These are phyloP conservation scores for Macrosoma leucophasiata DNA, from an alignment of 2,888 invertebrate species.

Conservation along the genomic window DNA sequence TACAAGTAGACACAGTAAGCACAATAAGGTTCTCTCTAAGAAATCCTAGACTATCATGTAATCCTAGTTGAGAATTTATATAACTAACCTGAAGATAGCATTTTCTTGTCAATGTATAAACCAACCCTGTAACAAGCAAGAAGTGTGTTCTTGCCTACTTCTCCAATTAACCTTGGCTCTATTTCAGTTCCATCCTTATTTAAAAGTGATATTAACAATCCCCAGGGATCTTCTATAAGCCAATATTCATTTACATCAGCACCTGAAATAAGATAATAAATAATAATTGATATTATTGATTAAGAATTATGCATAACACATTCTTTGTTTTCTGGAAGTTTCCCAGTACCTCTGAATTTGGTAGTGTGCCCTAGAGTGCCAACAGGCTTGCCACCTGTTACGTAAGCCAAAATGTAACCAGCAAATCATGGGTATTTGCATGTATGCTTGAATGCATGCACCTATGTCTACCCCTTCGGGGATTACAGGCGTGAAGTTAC, in stretches of 20 bases:
- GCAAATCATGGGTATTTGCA: no score
- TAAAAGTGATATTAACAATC: slow-evolving; percentile 79
- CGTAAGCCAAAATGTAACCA: no score
- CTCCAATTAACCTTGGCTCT: slow-evolving; percentile 89
- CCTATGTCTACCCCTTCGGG: no score
- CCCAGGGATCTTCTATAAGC: slow-evolving; percentile 86
- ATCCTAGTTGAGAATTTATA: not conserved
- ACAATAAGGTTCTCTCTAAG: no score
- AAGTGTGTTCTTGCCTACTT: slow-evolving; percentile 86
- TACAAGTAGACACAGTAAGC: no score
- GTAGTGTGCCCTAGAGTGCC: no score
- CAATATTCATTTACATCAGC: slow-evolving; percentile 91
- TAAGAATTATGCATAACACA: slow-evolving; percentile 3
- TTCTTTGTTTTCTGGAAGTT: no score
- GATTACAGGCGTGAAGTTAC: no score
- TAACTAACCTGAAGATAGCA: slow-evolving; percentile 86
- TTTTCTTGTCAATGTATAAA: slow-evolving; percentile 86
- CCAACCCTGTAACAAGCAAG: slow-evolving; percentile 91
- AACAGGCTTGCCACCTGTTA: no score
- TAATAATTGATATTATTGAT: slow-evolving; percentile 1
- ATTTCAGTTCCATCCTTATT: slow-evolving; percentile 74
- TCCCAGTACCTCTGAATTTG: no score
- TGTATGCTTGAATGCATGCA: no score
- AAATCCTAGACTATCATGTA: no score
- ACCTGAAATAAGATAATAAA: slow-evolving; percentile 51